These are phyloP conservation scores for Leptinotarsa tumamoca DNA, from an alignment of 2,888 invertebrate species.

Conservation along the genomic window DNA sequence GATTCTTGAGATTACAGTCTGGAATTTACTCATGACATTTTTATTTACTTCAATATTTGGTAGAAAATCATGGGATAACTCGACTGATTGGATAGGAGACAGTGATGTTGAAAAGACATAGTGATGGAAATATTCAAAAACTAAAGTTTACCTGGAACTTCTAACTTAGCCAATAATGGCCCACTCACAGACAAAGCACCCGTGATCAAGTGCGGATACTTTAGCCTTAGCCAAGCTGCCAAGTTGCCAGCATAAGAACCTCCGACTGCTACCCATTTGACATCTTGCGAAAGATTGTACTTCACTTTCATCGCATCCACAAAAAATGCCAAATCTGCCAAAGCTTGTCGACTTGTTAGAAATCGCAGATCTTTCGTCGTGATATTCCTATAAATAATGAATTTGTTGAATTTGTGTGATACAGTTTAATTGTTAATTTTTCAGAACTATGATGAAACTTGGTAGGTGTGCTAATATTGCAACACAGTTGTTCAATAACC, in stretches of 20 bases:
- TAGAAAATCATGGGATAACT: too few relatives aligned
- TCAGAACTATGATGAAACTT: too few relatives aligned
- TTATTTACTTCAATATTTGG: too few relatives aligned
- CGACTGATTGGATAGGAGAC: too few relatives aligned
- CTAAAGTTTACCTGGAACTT: constrained; percentile 78
- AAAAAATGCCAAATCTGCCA: constrained; percentile 90
- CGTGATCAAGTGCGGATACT: constrained; percentile 89
- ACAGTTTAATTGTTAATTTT: too few relatives aligned
- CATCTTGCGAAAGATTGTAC: constrained; percentile 70
- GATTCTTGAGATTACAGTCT: not conserved
- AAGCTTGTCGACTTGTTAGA: constrained; percentile 83
- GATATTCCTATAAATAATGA: constrained; percentile 74
- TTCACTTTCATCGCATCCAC: constrained; percentile 77
- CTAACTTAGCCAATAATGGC: constrained; percentile 85
- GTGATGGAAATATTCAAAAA: too few relatives aligned
- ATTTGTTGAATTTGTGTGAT: too few relatives aligned
- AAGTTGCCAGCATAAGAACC: constrained; percentile 95
- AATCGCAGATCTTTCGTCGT: constrained; percentile 83
- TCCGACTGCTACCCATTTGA: constrained; percentile 93
- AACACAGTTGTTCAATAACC: too few relatives aligned
- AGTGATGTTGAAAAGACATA: too few relatives aligned
- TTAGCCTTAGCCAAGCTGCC: constrained; percentile 89
- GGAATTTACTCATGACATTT: too few relatives aligned
- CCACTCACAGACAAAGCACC: constrained; percentile 92
- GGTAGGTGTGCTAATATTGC: too few relatives aligned